Evolutionary conservation across 2,113 vertebrate species (phyloP), one percentile per base, ranked within the genome.

Genomic region (Crypturellus undulatus): DNA sequence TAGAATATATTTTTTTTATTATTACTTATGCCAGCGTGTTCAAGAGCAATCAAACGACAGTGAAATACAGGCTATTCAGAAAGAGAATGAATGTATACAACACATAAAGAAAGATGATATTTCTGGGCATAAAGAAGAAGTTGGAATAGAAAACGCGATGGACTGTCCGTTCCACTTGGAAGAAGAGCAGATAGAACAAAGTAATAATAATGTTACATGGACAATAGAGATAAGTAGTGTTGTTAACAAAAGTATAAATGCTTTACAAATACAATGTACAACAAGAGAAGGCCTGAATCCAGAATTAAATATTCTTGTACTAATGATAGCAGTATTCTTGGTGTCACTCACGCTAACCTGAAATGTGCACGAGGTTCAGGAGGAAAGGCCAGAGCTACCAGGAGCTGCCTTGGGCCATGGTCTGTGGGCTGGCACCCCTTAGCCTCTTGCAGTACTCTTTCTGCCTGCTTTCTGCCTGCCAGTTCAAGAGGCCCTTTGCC

Each of bases 1-100:
- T 80, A 52, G 85, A 95, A 64, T 60, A 19, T 5, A 1, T 70
- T 17, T 56, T 7, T 79, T 94, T 70, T 19, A 92, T 32, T 91
- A 54, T 94, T 83, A 8, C 9, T 94, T 96, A 77, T 34, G 81
- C 49, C 92, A 98, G 98, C 90, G 68, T 90, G 60, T 52, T 93
- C 81, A 92, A 87, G 92, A 95, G n/a, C 68, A 90, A 64, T 80
- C 86, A 87, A 88, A 95, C 89, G 90, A 85, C 56, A 86, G 47
- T 96, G 77, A 96, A 86, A 60, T 84, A 43, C 82, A 90, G 51
- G 30, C 47, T 90, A 22, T 69, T 87, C 94, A 90, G 64, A 93
- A 93, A 73, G 81, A 79, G 67, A 78, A 92, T 20, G 42, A 68
- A 5, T 77, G 32, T 52, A 32, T 82, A 75, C 94, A 92, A 64